Percentiles rank a stretch among this genome's conserved stretches.
phyloP scores from a whole-genome alignment of 2,797 vertebrate genomes.

The Coilia nasus region DNA sequence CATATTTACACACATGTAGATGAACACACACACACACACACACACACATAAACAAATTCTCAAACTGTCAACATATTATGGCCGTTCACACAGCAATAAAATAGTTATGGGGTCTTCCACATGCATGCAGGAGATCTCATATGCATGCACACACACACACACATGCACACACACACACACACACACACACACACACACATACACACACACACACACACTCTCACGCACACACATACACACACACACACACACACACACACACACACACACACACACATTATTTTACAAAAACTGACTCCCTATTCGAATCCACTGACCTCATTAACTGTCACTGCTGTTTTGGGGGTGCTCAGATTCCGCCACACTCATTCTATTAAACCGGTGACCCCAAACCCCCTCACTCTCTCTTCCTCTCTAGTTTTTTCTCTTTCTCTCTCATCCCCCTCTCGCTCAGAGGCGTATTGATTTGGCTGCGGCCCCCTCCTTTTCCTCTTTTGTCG shows the following conservation, averaged over 20 bases:
- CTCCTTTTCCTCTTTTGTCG: background rate
- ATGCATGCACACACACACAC: background rate
- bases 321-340: background rate
- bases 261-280: background rate
- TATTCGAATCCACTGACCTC: background rate
- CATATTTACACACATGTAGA: too few relatives aligned
- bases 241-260: background rate
- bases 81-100: too few relatives aligned
- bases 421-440: background rate
- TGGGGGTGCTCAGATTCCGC: background rate
- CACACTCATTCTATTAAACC: slow-evolving; percentile 7
- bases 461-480: slow-evolving; percentile 1
- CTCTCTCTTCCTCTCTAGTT: background rate
- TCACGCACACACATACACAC: background rate
- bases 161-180: background rate
- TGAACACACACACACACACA: too few relatives aligned
- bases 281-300: background rate
- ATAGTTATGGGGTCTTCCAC: too few relatives aligned
- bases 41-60: too few relatives aligned
- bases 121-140: too few relatives aligned
- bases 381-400: background rate
- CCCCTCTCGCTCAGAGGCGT: background rate
- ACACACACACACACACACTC: background rate
- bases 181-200: background rate
- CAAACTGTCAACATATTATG: too few relatives aligned